These are phyloP conservation scores for Pica pica DNA, from an alignment of 2,113 vertebrate species.

Conservation along the genomic window DNA sequence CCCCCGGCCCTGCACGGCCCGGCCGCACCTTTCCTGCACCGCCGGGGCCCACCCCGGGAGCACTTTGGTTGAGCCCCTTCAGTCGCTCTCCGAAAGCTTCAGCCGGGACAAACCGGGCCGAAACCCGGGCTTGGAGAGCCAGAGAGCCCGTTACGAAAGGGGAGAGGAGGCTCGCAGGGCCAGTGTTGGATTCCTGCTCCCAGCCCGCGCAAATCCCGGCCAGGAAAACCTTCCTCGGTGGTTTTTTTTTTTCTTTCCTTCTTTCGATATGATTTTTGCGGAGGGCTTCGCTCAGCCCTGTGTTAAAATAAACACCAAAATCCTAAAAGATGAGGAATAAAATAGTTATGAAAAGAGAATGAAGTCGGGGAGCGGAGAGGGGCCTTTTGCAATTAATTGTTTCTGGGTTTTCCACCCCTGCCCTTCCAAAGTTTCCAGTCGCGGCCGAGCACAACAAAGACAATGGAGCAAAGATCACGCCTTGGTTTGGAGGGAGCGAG, in stretches of 20 bases:
- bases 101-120: neutral
- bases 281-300: neutral
- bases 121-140: neutral
- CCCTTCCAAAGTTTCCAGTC: neutral
- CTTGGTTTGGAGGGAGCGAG: neutral
- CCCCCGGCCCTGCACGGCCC: neutral
- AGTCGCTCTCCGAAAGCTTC: neutral
- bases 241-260: neutral
- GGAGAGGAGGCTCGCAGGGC: neutral
- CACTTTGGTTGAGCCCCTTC: neutral
- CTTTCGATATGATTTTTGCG: neutral
- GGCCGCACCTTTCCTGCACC: neutral
- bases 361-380: fast-evolving
- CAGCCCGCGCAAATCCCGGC: neutral
- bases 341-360: neutral
- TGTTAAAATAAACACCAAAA: neutral
- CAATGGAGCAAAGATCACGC: slow-evolving; percentile 47
- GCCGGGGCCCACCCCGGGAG: neutral
- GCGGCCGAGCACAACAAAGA: slow-evolving; percentile 12
- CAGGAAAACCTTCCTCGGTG: neutral
- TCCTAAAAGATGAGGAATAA: neutral
- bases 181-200: neutral
- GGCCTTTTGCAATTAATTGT: neutral
- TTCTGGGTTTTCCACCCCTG: neutral
- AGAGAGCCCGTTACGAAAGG: neutral